Evolutionary conservation across 2,113 vertebrate species (phyloP).

Genomic region (Abramis brama): DNA sequence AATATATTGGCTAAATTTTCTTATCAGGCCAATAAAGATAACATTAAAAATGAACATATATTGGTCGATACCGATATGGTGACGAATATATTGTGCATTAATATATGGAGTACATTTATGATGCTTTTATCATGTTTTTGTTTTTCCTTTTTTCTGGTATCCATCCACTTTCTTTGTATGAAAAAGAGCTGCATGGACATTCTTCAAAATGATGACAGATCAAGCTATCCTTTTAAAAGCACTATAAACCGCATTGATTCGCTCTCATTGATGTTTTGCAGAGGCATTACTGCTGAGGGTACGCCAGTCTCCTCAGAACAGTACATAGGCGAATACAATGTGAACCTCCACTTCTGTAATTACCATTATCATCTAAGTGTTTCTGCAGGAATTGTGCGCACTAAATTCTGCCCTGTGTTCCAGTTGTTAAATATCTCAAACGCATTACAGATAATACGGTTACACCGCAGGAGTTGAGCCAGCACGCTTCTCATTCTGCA

Average conservation of each 20-base stretch:
- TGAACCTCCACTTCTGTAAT: constrained; percentile 16
- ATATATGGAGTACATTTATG: not conserved
- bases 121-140: too few relatives aligned
- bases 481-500: constrained; percentile 45
- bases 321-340: not conserved
- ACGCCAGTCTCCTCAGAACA: not conserved
- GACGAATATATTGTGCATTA: too few relatives aligned
- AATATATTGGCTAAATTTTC: too few relatives aligned
- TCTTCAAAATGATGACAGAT: not conserved
- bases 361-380: constrained; percentile 14
- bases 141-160: not conserved
- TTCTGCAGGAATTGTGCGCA: constrained; percentile 33
- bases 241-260: not conserved
- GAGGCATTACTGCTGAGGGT: not conserved
- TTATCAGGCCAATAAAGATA: too few relatives aligned
- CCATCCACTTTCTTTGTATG: not conserved
- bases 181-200: not conserved
- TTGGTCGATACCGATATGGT: too few relatives aligned
- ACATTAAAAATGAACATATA: not conserved
- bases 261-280: not conserved
- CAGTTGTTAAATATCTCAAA: constrained; percentile 45
- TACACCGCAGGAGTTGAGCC: constrained; percentile 30
- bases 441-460: constrained; percentile 31
- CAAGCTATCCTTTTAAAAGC: not conserved
- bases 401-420: constrained; percentile 36